A percentile compares a stretch with the other conserved stretches of the same genome.
These are phyloP conservation scores for Scaptomyza hsui DNA, from an alignment of 1,140 invertebrate genomes.

Conservation along the genomic window DNA sequence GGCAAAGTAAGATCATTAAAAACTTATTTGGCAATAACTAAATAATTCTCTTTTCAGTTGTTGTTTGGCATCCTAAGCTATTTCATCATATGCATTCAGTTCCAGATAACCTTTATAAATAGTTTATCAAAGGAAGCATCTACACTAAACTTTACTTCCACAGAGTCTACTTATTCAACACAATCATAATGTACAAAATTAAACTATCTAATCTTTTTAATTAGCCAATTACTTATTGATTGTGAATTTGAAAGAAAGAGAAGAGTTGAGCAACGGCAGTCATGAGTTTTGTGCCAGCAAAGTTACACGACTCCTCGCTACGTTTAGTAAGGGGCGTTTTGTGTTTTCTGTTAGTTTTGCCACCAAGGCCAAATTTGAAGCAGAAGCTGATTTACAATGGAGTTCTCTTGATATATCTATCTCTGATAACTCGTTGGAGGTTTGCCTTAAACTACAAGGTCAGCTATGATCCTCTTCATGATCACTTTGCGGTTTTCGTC, in stretches of 20 bases:
- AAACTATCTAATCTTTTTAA: slow-evolving; percentile 1
- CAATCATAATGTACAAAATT: not conserved
- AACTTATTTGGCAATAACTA: too few relatives aligned
- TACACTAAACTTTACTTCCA: too few relatives aligned
- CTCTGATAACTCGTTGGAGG: slow-evolving; percentile 13
- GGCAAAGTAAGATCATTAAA: not conserved
- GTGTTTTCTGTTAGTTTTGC: slow-evolving; percentile 14
- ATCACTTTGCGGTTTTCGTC: slow-evolving; percentile 14
- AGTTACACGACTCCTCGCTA: slow-evolving; percentile 24
- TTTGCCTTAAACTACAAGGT: slow-evolving; percentile 32
- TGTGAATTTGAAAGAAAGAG: not conserved
- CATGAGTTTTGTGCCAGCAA: slow-evolving; percentile 26
- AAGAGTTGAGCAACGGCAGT: slow-evolving; percentile 1
- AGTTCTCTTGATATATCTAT: not conserved
- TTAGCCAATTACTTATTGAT: slow-evolving; percentile 23
- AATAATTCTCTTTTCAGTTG: slow-evolving; percentile 8
- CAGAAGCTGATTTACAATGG: slow-evolving; percentile 22
- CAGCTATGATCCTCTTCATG: slow-evolving; percentile 22
- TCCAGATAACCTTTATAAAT: slow-evolving; percentile 8
- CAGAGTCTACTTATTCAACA: not conserved
- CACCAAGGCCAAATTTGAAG: not conserved
- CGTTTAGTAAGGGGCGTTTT: slow-evolving; percentile 19
- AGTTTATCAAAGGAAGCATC: too few relatives aligned
- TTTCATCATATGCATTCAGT: slow-evolving; percentile 31
- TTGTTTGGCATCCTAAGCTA: slow-evolving; percentile 29